Evolutionary conservation across 92 coral and sea anemone species (phyloP).

Genomic region (Paramuricea clavata): DNA sequence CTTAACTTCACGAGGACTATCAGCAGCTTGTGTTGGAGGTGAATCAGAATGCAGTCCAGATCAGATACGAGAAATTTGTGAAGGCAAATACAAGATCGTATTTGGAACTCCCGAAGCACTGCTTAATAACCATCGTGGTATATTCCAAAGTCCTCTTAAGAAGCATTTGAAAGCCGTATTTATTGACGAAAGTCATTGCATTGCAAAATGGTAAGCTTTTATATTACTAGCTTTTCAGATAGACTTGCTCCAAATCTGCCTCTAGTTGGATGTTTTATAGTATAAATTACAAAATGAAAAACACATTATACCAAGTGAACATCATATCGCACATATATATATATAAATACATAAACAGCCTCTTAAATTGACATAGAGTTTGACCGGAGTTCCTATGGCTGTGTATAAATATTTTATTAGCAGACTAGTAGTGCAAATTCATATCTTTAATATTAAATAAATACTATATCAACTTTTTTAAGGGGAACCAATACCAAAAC

Average conservation of each 20-base stretch:
- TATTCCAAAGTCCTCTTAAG: slow-evolving; percentile 22
- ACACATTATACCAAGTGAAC: no score
- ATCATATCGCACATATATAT: not conserved
- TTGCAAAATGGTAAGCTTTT: slow-evolving; percentile 73
- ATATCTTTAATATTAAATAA: no score
- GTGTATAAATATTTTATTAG: not conserved
- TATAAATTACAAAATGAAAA: no score
- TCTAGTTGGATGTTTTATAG: no score
- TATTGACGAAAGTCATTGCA: slow-evolving; percentile 69
- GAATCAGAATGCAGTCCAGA: slow-evolving; percentile 40
- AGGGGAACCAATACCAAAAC: slow-evolving; percentile 42
- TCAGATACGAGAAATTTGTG: not conserved
- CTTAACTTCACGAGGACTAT: slow-evolving; percentile 44
- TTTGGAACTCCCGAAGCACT: slow-evolving; percentile 57
- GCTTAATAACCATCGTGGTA: slow-evolving; percentile 28
- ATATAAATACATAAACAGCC: no score
- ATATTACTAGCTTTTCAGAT: not conserved
- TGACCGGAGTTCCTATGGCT: not conserved
- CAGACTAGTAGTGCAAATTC: no score
- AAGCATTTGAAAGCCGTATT: slow-evolving; percentile 57
- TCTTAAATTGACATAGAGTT: no score
- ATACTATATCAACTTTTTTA: no score
- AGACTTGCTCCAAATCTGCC: no score
- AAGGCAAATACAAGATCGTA: slow-evolving; percentile 40
- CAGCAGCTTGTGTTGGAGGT: slow-evolving; percentile 51